phyloP scores from a whole-genome alignment of 2,888 invertebrate species.

The Nomada fabriciana region DNA sequence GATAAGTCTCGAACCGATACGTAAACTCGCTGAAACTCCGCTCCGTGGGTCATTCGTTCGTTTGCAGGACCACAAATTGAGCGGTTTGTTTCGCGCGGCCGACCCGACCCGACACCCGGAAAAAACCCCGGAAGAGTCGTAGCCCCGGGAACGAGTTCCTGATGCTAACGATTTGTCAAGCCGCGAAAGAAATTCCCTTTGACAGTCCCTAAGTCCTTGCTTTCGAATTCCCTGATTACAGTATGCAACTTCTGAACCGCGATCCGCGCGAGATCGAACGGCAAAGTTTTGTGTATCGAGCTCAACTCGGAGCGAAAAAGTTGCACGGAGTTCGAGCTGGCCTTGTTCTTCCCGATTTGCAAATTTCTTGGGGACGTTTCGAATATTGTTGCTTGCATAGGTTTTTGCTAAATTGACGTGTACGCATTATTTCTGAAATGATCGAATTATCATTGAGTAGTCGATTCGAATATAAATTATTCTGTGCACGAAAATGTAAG shows the following conservation, averaged over 20 bases:
- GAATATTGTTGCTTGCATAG: neutral
- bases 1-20: slow-evolving; percentile 72
- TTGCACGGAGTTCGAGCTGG: neutral
- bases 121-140: slow-evolving; percentile 46
- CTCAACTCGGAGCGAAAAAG: slow-evolving; percentile 1
- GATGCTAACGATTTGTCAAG: slow-evolving; percentile 66
- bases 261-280: slow-evolving; percentile 4
- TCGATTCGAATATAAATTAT: too few species aligned
- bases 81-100: slow-evolving; percentile 78
- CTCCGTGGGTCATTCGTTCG: slow-evolving; percentile 76
- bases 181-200: slow-evolving; percentile 62
- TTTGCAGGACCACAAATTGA: slow-evolving; percentile 80
- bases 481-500: too few species aligned
- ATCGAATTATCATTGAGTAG: too few species aligned
- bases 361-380: neutral
- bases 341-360: slow-evolving; percentile 8
- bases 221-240: slow-evolving; percentile 62
- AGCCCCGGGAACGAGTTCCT: slow-evolving; percentile 52
- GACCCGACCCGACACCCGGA: slow-evolving; percentile 7
- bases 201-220: slow-evolving; percentile 48
- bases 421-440: too few species aligned
- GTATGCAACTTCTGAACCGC: slow-evolving; percentile 54
- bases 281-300: slow-evolving; percentile 42
- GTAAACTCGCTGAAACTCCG: slow-evolving; percentile 76
- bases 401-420: too few species aligned